Base-by-base conservation (phyloP, 2,888 invertebrate genomes). In the Cephus pygmeus region DNA sequence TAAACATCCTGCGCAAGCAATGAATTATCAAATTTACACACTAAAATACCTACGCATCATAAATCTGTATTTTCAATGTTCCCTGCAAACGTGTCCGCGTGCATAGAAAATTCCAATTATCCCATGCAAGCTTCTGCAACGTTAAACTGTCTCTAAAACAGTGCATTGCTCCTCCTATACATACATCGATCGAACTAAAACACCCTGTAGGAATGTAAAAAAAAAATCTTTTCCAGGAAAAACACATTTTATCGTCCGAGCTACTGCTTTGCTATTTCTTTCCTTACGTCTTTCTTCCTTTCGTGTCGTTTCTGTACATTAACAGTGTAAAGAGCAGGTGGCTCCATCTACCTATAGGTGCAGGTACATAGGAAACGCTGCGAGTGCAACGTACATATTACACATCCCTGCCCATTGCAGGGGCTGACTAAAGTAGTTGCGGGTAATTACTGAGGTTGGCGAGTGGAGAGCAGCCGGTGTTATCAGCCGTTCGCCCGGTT, bases 381-480 rank as follows among this genome's bases (percentile, higher is more conserved):
- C 23, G 23, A 56, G 40, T 23, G 23, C 40, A 40, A 40, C 40
- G 40, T 40, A 40, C 40, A 0, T 23, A 40, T 40, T 40, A 6
- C 40, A 40, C 40, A 40, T 15, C 15, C 15, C 40, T 40, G 40
- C 40, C 40, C 23, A 6, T 6, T 69, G 69, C 69, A 15, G 69
- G 69, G 73, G 34, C 75, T 75, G 76, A 75, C 81, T 77, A 79
- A 81, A 23, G 40, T 69, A 73, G 73, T 79, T 75, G 75, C 76
- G 80, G 80, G 80, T 86, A 83, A 85, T 86, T 86, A 85, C 83
- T 69, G 74, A 80, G 82, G 80, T 80, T 77, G 81, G 77, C 77
- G 79, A 79, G 77, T 40, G 75, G 73, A 73, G 77, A 74, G 76
- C 80, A 75, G 81, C 75, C 79, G 78, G 77, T 81, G 83, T 84